These are phyloP conservation scores for Crotalus tigris DNA, from an alignment of 2,113 vertebrate species.

Conservation along the genomic window DNA sequence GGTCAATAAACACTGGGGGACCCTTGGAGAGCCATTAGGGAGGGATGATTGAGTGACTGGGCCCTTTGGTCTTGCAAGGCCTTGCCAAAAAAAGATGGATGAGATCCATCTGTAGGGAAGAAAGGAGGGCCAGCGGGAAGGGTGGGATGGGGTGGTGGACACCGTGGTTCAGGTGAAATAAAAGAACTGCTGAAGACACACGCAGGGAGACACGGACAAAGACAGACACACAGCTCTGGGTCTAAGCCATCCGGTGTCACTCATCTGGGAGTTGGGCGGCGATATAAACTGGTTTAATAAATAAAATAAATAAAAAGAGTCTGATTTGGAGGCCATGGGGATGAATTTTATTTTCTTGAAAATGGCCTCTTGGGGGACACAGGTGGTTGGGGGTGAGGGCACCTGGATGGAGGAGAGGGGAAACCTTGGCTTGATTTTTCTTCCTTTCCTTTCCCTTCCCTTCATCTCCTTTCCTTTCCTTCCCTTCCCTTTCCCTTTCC, in stretches of 20 bases:
- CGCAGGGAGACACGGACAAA: not conserved
- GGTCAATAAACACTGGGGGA: slow-evolving; percentile 57
- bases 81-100: slow-evolving; percentile 62
- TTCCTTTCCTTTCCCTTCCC: not conserved
- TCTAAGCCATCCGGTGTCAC: not conserved
- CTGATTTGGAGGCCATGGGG: not conserved
- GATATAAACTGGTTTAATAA: not conserved
- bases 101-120: slow-evolving; percentile 51
- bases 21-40: slow-evolving; percentile 66
- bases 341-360: not conserved
- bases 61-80: slow-evolving; percentile 64
- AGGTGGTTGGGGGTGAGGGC: not conserved
- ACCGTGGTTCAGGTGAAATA: slow-evolving; percentile 41
- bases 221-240: slow-evolving; percentile 22
- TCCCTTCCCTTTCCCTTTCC: not conserved
- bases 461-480: too few relatives aligned
- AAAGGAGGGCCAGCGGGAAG: slow-evolving; percentile 31
- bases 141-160: not conserved
- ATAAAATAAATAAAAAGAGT: slow-evolving; percentile 28
- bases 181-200: slow-evolving; percentile 31
- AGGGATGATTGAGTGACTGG: slow-evolving; percentile 59
- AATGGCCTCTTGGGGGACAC: not conserved
- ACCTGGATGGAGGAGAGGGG: not conserved
- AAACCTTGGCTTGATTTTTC: not conserved
- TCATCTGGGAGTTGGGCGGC: fast-evolving